Percentiles rank a stretch among this genome's conserved stretches.
Conservation (phyloP, 2,113 vertebrate species). For the Ciconia boyciana region DNA sequence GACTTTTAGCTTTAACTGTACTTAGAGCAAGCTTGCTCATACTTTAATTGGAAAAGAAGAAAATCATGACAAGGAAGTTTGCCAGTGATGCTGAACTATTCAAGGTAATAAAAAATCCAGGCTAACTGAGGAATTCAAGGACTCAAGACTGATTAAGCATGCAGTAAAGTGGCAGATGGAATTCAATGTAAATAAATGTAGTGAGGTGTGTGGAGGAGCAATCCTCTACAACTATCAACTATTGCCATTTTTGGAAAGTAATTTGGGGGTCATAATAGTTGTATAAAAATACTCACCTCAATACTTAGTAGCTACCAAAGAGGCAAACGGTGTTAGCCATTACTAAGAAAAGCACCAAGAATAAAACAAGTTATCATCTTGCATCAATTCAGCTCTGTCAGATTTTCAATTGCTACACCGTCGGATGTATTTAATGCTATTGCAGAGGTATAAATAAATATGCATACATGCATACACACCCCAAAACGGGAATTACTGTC, state of each 20-base stretch:
- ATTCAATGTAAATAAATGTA: not conserved
- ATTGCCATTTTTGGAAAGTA: not conserved
- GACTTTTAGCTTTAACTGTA: not conserved
- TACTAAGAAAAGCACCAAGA: not conserved
- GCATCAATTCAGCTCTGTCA: not conserved
- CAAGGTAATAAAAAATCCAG: not conserved
- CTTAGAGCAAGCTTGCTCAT: not conserved
- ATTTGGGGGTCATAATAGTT: not conserved
- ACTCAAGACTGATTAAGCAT: not conserved
- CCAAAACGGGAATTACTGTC: not conserved
- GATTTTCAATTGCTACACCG: not conserved
- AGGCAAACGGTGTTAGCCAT: not conserved
- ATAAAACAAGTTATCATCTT: not conserved
- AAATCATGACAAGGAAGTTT: not conserved
- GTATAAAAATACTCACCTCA: not conserved
- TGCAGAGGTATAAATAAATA: not conserved
- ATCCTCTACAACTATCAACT: not conserved
- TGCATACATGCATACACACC: fast-evolving
- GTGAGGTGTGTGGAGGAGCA: not conserved
- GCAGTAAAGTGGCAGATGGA: not conserved
- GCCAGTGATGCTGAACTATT: not conserved
- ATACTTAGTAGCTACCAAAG: not conserved
- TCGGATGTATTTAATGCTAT: not conserved
- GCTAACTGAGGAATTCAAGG: not conserved
- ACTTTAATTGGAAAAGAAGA: not conserved